Percentiles rank a stretch among this genome's conserved stretches.
Conservation (phyloP, 2,888 invertebrate genomes). For the Epirrita christyi region DNA sequence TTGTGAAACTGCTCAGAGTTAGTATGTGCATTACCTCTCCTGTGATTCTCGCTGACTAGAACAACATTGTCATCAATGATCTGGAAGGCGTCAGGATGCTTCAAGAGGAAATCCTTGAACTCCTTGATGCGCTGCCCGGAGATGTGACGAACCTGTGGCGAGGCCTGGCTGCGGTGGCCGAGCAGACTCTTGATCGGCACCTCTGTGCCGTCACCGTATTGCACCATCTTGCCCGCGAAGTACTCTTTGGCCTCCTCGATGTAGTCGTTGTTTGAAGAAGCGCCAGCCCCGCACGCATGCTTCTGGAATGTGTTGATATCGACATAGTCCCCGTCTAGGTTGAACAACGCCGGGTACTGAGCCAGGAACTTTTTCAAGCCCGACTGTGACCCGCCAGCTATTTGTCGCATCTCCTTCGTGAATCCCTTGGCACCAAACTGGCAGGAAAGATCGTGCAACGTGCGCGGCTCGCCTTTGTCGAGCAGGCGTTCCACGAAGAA, state of each 20-base stretch:
- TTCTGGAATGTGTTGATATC: constrained; percentile 92
- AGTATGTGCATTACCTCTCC: constrained; percentile 87
- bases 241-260: constrained; percentile 99
- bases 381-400: constrained; percentile 97
- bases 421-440: constrained; percentile 99
- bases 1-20: constrained; percentile 88
- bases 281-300: constrained; percentile 83
- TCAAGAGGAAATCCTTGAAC: constrained; percentile 94
- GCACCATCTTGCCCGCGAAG: constrained; percentile 96
- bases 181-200: constrained; percentile 98
- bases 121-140: constrained; percentile 97
- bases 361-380: constrained; percentile 98
- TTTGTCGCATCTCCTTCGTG: constrained; percentile 99
- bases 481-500: constrained; percentile 99
- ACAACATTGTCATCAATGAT: constrained; percentile 94
- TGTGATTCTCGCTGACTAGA: constrained; percentile 88
- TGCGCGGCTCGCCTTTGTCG: constrained; percentile 98
- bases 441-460: constrained; percentile 98
- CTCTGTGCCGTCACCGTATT: constrained; percentile 98
- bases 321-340: constrained; percentile 96
- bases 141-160: constrained; percentile 98
- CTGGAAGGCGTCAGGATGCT: constrained; percentile 93
- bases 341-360: constrained; percentile 98
- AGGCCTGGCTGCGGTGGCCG: constrained; percentile 98
- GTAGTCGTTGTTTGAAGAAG: constrained; percentile 91